Evolutionary conservation across 2,888 invertebrate species (phyloP).

Genomic region (Theodoxus fluviatilis): DNA sequence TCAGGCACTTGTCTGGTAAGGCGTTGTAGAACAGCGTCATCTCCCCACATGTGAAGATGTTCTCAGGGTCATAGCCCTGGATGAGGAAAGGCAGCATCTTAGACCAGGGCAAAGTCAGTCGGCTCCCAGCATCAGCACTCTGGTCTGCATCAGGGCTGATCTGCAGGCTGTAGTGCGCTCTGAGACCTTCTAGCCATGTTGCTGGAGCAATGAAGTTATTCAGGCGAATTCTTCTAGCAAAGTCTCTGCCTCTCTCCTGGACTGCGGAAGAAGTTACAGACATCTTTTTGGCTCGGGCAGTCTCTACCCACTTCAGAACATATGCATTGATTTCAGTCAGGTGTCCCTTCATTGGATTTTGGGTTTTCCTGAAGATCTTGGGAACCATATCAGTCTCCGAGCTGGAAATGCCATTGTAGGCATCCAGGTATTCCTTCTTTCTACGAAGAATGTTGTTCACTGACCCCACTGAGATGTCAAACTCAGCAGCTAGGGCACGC

Average conservation of each 20-base stretch:
- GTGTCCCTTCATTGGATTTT: too few species aligned
- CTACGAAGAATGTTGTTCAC: too few species aligned
- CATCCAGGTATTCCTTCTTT: too few species aligned
- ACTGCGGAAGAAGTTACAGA: conserved; percentile 25
- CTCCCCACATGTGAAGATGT: conserved; percentile 32
- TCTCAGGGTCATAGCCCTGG: conserved; percentile 32
- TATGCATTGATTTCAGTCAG: too few species aligned
- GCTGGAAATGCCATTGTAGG: too few species aligned
- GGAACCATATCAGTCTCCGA: too few species aligned
- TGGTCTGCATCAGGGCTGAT: conserved; percentile 13
- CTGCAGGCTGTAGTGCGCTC: conserved; percentile 21
- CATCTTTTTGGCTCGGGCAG: conserved; percentile 28
- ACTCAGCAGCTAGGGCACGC: too few species aligned
- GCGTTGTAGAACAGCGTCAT: conserved; percentile 31
- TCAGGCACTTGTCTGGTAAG: conserved; percentile 29
- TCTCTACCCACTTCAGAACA: conserved; percentile 30
- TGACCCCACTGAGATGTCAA: too few species aligned
- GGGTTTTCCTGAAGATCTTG: too few species aligned
- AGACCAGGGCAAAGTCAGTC: conserved; percentile 26
- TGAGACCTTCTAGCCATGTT: conserved; percentile 26
- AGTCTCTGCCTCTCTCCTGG: conserved; percentile 30
- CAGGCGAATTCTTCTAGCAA: conserved; percentile 28
- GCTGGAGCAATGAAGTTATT: conserved; percentile 18
- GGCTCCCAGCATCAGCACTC: conserved; percentile 22
- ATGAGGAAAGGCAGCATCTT: conserved; percentile 33